Evolutionary conservation across 2,888 invertebrate species (phyloP), one percentile per base, ranked within the genome.

Genomic region (Eilema caniola): DNA sequence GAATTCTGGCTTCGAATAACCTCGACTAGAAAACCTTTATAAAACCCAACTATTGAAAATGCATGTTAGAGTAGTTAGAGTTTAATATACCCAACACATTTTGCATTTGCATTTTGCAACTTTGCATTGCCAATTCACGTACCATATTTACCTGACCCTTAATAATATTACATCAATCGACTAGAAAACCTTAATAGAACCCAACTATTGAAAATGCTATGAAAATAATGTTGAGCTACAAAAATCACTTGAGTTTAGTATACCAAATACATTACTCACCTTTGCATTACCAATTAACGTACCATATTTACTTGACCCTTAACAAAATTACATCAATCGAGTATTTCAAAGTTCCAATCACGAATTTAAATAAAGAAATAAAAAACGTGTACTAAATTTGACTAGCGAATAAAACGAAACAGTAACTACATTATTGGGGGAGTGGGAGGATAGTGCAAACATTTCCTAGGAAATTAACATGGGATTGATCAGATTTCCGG

Each of bases 401-500:
- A 56, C 23, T 33, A 71, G 20, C 31, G 25, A 66, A 71, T 92
- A 88, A 87, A 90, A 89, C 84, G 86, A 82, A 86, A 80, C 84
- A 79, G 85, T 92, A 92, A 93, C 87, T 87, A 85, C 86, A 83
- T 89, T 88, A 87, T 79, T 56, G 69, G 76, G 70, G 74, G 71
- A 75, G 74, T 72, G 73, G 74, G 82, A 80, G 67, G 77, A 78
- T 75, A 81, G 70, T 74, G 70, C 86, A 92, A 93, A 92, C 91
- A 92, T 91, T 92, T 90, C 90, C 90, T 87, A 83, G 84, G 83
- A 88, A 93, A 93, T 94, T 93, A 93, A 91, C 91, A 84, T 89
- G 83, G 89, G 87, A 91, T 91, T 92, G 91, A 94, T 94, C 92
- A 90, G 93, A 94, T 94, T 93, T 94, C 93, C 94, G 91, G 84